Evolutionary conservation across 2,888 invertebrate genomes (phyloP), one percentile per base, ranked within the genome.

Genomic region (Cylloceria caligata): DNA sequence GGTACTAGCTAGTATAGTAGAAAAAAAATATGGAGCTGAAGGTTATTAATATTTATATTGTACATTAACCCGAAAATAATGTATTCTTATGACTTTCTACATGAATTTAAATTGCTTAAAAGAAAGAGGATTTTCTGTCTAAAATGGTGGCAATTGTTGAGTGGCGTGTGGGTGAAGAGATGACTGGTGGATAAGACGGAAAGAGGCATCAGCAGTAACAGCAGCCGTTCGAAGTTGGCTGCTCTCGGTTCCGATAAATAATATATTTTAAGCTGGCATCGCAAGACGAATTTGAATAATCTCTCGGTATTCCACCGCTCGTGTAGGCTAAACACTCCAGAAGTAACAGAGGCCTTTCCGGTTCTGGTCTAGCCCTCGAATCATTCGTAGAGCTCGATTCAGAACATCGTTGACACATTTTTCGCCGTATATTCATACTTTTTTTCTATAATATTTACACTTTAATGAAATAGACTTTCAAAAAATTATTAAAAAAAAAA

Each of bases 201-300:
- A 85, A 84, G 81, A 81, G 82, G 71, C 69, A 74, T 16, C 67
- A 42, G 49, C 39, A 49, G 34, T 16, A 49, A 30, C 47, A 67
- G n/a, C n/a, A n/a, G n/a, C n/a, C 27, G 72, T 16, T 34, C 36
- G 55, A 55, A 42, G 42, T 42, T 27, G 55, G 55, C 60, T 34
- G 60, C 60, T 60, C 60, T 55, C 69, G 67, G 84, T 84, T 85
- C 84, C 86, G 88, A 88, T 90, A 89, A 90, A 88, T 89, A 88
- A 90, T 88, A 88, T 90, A 90, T 90, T 91, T 89, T 87, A 90
- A 91, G 91, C 89, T 89, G 74, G 74, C 78, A 82, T 82, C 78
- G 86, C 86, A 86, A 87, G 89, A 88, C 89, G 88, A 90, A 91
- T 91, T 91, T 91, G 91, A 91, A 91, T 91, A 91, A 91, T 91